Evolutionary conservation across 2,888 invertebrate species (phyloP).

Genomic region (Nomada ferruginata): DNA sequence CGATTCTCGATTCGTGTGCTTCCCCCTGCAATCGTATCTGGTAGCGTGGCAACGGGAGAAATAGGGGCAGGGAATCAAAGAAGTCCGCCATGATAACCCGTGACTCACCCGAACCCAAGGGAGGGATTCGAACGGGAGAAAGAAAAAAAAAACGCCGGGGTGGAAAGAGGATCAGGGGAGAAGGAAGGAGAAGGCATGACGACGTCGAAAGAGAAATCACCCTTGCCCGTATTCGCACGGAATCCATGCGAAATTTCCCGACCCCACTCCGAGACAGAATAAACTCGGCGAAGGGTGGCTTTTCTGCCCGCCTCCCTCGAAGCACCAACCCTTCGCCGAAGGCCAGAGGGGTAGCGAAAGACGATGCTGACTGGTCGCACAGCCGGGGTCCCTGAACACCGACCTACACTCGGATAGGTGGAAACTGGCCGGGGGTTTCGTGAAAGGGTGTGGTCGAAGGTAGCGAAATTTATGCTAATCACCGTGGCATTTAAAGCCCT

Average conservation of each 20-base stretch:
- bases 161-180: conserved; percentile 33
- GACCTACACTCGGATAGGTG: conserved; percentile 64
- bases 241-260: conserved; percentile 60
- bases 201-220: conserved; percentile 45
- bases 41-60: conserved; percentile 57
- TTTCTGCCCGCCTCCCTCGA: conserved; percentile 62
- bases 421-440: conserved; percentile 52
- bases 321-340: conserved; percentile 63
- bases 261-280: conserved; percentile 46
- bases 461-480: conserved; percentile 75
- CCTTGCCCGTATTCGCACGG: conserved; percentile 52
- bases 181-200: conserved; percentile 38
- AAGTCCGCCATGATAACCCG: conserved; percentile 62
- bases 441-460: conserved; percentile 75
- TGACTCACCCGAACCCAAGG: conserved; percentile 62
- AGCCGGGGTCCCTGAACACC: conserved; percentile 42
- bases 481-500: conserved; percentile 61
- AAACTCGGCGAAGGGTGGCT: conserved; percentile 55
- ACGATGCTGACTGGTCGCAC: conserved; percentile 69
- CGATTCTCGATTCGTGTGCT: conserved; percentile 36
- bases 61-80: conserved; percentile 55
- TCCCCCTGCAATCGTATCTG: conserved; percentile 29
- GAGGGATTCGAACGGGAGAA: conserved; percentile 35
- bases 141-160: conserved; percentile 1
- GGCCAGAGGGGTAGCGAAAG: conserved; percentile 60